Evolutionary conservation across 2,113 vertebrate species (phyloP).

Genomic region (Puffinus mauretanicus): DNA sequence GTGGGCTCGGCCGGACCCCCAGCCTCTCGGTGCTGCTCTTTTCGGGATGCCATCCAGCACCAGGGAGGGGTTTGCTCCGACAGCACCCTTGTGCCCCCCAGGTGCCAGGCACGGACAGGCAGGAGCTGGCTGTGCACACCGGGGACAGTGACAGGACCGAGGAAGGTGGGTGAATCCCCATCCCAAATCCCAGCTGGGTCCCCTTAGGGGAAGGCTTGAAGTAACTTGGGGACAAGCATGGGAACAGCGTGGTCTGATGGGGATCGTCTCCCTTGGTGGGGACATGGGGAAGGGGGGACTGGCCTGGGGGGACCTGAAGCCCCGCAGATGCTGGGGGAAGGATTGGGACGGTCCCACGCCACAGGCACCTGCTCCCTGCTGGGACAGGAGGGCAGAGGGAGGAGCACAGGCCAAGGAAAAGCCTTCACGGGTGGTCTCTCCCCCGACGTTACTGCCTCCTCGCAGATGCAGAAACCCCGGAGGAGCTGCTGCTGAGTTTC

Average conservation of each 20-base stretch:
- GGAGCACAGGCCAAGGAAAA: background rate
- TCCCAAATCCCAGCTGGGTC: background rate
- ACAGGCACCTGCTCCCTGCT: background rate
- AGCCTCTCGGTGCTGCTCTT: background rate
- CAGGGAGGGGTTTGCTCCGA: background rate
- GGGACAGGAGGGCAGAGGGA: background rate
- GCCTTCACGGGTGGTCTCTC: fast-evolving
- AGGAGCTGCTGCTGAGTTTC: conserved; percentile 27
- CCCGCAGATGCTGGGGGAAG: background rate
- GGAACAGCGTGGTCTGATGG: background rate
- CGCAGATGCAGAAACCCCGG: conserved; percentile 24
- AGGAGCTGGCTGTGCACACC: background rate
- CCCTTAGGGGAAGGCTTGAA: background rate
- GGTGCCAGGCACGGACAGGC: background rate
- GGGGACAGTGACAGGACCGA: conserved; percentile 61
- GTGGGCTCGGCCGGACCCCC: background rate
- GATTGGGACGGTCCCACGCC: background rate
- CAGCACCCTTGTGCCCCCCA: background rate
- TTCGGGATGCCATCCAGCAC: background rate
- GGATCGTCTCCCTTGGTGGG: background rate
- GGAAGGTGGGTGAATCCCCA: conserved; percentile 73
- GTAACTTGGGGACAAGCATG: fast-evolving
- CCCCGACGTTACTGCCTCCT: background rate
- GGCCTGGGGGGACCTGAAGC: background rate
- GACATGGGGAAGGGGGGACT: background rate